These are phyloP conservation scores for Spinus pinus DNA, from an alignment of 2,797 vertebrate genomes.

Conservation along the genomic window DNA sequence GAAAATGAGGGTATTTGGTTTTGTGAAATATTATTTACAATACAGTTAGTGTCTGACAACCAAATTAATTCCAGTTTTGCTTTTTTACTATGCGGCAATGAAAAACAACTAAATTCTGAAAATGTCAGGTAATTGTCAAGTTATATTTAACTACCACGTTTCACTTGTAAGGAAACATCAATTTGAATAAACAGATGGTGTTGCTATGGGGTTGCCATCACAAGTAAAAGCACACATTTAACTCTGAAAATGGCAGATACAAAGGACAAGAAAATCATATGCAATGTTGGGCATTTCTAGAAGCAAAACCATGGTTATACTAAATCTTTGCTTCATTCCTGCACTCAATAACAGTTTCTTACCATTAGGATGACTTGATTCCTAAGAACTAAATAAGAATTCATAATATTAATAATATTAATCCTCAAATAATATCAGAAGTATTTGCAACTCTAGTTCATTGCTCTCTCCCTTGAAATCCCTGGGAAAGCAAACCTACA, in stretches of 20 bases:
- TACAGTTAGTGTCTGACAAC: neutral
- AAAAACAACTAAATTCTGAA: neutral
- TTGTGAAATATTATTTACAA: neutral
- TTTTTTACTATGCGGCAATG: neutral
- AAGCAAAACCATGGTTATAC: neutral
- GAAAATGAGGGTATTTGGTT: neutral
- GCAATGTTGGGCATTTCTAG: neutral
- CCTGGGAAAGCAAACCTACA: neutral
- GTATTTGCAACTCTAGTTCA: neutral
- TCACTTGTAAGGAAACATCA: constrained; percentile 7
- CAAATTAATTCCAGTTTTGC: neutral
- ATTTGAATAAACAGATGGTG: constrained; percentile 26
- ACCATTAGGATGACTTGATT: neutral
- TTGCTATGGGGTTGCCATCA: constrained; percentile 25
- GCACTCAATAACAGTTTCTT: neutral
- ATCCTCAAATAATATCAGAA: neutral
- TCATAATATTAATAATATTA: neutral
- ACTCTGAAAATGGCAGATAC: constrained; percentile 10
- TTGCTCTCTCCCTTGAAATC: neutral
- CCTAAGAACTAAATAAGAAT: neutral
- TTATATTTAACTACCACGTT: neutral
- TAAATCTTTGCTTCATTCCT: neutral
- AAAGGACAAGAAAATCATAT: neutral
- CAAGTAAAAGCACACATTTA: neutral
- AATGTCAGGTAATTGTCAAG: constrained; percentile 28